Base-by-base conservation (phyloP, 2,888 invertebrate species). In the Thereva unica region DNA sequence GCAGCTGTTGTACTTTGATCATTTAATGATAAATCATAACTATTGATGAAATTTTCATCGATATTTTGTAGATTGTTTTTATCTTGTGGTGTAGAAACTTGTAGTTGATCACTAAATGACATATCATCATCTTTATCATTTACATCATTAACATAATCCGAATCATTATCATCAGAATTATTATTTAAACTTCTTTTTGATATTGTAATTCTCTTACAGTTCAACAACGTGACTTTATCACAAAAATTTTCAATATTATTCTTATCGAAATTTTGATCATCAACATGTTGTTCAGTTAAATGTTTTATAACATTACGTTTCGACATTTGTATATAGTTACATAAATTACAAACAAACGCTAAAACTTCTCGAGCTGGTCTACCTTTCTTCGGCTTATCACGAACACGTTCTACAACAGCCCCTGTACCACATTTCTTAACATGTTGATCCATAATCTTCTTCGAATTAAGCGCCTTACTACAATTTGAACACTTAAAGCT, bases 281-380 rank as follows among this genome's bases (percentile, higher is more conserved):
- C 35, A 1, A 68, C 74, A 66, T 80, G 80, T 4, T 80, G 77
- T 0, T 67, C 40, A 38, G 71, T 42, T 64, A 89, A 81, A 72
- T 93, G 92, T 0, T 82, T 82, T 69, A 87, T 84, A 0, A 91
- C 78, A 73, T 86, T 86, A 42, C 81, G 78, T 55, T 84, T 78
- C 5, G 84, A 83, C 70, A 91, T 76, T 78, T 93, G 93, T 1
- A 89, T 84, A 71, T 85, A 93, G 75, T 92, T 87, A 75, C 93
- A 93, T 67, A 85, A 82, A 3, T 84, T 83, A 74, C 92, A 92
- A 3, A 91, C 82, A 74, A 87, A 88, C 0, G 88, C 89, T 3
- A 7, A 6, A 1, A 67, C 50, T 49, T 23, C 23, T 2, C 23
- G 23, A 2, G 23, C 23, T 0, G 74, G 70, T 53, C 69, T 8